Evolutionary conservation across 2,113 vertebrate species (phyloP).

Genomic region (Octodon degus): DNA sequence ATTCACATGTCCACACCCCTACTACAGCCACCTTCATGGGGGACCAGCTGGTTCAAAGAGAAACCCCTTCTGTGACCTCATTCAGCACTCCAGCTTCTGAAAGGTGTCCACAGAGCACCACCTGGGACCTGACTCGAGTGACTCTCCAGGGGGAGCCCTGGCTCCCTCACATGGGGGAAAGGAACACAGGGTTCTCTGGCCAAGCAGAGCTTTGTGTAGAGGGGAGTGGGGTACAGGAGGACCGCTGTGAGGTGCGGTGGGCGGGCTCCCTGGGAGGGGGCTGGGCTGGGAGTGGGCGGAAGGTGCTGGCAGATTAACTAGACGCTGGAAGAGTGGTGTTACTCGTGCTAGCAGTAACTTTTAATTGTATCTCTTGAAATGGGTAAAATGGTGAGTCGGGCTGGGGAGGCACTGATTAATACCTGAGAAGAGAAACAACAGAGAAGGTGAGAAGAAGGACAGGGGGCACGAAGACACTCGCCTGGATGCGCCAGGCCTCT

Average conservation of each 20-base stretch:
- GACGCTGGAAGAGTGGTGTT: conserved; percentile 86
- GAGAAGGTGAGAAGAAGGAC: conserved; percentile 89
- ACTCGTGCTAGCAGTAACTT: conserved; percentile 91
- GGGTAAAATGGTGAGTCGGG: conserved; percentile 92
- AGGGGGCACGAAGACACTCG: conserved; percentile 85
- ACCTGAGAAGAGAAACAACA: conserved; percentile 93
- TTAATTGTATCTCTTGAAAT: conserved; percentile 92
- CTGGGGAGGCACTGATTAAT: conserved; percentile 92
- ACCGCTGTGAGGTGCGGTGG: neutral
- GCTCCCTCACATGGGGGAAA: neutral
- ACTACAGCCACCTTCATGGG: neutral
- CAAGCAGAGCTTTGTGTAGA: neutral
- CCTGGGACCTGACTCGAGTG: neutral
- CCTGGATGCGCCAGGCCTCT: conserved; percentile 86
- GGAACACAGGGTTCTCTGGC: conserved; percentile 6
- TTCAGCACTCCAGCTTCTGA: neutral
- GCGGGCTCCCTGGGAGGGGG: neutral
- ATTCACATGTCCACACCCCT: neutral
- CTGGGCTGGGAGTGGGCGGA: conserved; percentile 82
- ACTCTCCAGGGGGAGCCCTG: neutral
- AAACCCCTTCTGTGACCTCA: neutral
- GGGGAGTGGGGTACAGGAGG: neutral
- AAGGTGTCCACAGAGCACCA: neutral
- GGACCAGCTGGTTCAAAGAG: neutral
- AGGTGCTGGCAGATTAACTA: conserved; percentile 85